Evolutionary conservation across 2,888 invertebrate species (phyloP), one percentile per base, ranked within the genome.

Genomic region (Melipona beecheii): DNA sequence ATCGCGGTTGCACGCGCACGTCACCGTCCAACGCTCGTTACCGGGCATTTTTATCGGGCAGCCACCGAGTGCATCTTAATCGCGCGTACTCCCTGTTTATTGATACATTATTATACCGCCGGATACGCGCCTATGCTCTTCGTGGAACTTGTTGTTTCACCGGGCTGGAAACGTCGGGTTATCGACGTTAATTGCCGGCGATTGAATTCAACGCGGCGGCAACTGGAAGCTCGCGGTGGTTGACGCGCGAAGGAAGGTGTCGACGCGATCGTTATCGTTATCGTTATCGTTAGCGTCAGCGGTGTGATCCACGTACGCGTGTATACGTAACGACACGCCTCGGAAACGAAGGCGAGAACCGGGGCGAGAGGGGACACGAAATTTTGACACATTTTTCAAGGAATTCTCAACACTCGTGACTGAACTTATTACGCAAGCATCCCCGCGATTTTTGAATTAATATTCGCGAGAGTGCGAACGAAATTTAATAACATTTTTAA

Each of bases 21-120:
- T 43, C 43, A 19, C 31, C 43, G 17, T 52, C 31, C 62, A 73
- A 43, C 9, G 43, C 81, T 73, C 54, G 72, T 81, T 81, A 68
- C 43, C 43, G 43, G 50, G 43, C 49, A 21, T 54, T 76, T 81
- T 73, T 52, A 66, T 24, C 36, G n/a, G n/a, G 5, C 66, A 54
- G 43, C 52, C 52, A 43, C 13, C 50, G 62, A 19, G 49, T 50
- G 78, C 79, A 64, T 70, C 79, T 78, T 70, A 80, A 80, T 78
- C 79, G 49, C 17, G 4, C 19, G 31, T 49, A 17, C 60, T 27
- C 60, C 31, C 21, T 56, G 64, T 70, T 70, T 56, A 69, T 70
- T 31, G 79, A 78, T 78, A 49, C 52, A 76, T 76, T 68, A 76
- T 78, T 78, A 60, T 64, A n/a, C 31, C 31, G 31, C 52, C 21